Base-by-base conservation (phyloP, 2,113 vertebrate genomes). In the Hippocampus abdominalis region DNA sequence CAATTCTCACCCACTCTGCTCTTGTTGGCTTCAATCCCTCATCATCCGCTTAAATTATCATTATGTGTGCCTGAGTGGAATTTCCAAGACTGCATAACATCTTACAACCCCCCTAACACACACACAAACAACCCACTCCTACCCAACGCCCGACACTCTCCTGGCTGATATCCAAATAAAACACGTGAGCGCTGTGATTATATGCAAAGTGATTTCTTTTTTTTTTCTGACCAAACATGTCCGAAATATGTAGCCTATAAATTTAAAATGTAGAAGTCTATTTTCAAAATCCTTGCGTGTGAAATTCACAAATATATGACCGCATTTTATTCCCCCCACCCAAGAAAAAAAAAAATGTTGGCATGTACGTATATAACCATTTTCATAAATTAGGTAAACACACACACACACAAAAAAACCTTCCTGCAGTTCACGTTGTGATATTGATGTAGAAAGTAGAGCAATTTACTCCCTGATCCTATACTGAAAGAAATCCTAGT, bases 1-100 rank as follows among this genome's bases (percentile, higher is more conserved):
- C 18, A 62, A 1, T 21, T 62, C 20, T 40, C 32, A 4, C 32
- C 60, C 60, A 40, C 32, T 62, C 32, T n/a, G 8, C 36, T 62
- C 32, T 39, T 62, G 29, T 62, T 62, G 36, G 60, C 60, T 62
- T 39, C 18, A n/a, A 32, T n/a, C 20, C 60, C 60, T 62, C 59
- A 62, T 40, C 60, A 40, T 40, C 60, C 11, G 10, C 60, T 61
- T 61, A 32, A 29, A 32, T 32, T 60, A 62, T 62, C 29, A 39
- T 62, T 62, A 18, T 32, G 51, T 54, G 39, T 62, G 32, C 32
- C 39, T 61, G 16, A 61, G 16, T 10, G 59, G 18, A 20, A 29
- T 61, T 39, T 61, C 27, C 25, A 60, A 32, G 57, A 60, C 27
- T 32, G 27, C n/a, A 32, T 60, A 32, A 29, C 27, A n/a, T n/a